These are phyloP conservation scores for Temnothorax ravouxi DNA, from an alignment of 2,888 invertebrate species.

Conservation along the genomic window DNA sequence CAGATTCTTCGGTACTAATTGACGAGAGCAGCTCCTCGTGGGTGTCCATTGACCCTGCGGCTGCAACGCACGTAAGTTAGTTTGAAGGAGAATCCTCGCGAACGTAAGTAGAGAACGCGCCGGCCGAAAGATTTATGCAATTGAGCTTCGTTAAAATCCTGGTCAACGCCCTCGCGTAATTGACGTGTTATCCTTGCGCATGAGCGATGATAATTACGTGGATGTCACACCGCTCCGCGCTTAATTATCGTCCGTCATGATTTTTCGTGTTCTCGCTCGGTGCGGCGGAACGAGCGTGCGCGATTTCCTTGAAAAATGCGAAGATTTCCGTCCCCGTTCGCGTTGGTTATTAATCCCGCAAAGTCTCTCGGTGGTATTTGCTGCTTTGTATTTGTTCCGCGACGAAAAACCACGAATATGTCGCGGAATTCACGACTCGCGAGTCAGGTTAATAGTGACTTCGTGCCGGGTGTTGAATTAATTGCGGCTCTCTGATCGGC, in stretches of 20 bases:
- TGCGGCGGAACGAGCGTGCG: not conserved
- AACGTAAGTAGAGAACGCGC: not conserved
- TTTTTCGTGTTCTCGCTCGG: conserved; percentile 48
- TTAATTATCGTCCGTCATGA: conserved; percentile 68
- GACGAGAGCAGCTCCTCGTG: conserved; percentile 32
- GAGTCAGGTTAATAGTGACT: conserved; percentile 21
- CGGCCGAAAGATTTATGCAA: conserved; percentile 67
- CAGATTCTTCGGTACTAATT: conserved; percentile 12
- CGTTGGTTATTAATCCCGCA: not conserved
- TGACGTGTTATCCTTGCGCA: conserved; percentile 60
- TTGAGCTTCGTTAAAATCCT: conserved; percentile 70
- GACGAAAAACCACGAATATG: conserved; percentile 11
- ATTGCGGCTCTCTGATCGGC: conserved; percentile 22
- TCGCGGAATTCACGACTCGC: conserved; percentile 45
- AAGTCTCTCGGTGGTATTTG: not conserved
- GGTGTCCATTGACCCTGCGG: conserved; percentile 39
- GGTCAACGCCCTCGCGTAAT: conserved; percentile 72
- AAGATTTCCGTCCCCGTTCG: conserved; percentile 31
- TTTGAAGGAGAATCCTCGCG: conserved; percentile 4
- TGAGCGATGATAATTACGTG: conserved; percentile 64
- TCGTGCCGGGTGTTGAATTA: conserved; percentile 47
- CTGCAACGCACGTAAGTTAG: not conserved
- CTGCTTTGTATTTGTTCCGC: not conserved
- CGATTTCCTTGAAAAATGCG: not conserved
- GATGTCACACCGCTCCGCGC: conserved; percentile 64